A percentile compares a stretch with the other conserved stretches of the same genome.
phyloP scores from a whole-genome alignment of 2,888 invertebrate genomes.

The Ichneumoninae sp. region DNA sequence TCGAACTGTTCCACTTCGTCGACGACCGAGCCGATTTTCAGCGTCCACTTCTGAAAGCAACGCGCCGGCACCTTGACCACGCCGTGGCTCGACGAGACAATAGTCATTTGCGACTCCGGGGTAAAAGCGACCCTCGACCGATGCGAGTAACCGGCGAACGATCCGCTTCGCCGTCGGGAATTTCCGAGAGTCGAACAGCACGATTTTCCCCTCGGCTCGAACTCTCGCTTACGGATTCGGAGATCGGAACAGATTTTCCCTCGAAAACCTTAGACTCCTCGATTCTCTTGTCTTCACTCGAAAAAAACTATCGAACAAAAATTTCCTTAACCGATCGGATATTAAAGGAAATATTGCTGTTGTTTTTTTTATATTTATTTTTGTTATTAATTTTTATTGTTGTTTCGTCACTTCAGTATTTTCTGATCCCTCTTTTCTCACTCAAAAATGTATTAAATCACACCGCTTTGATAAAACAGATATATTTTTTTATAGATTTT shows the following conservation, averaged over 20 bases:
- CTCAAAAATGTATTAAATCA: neutral
- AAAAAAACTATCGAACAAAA: slow-evolving; percentile 1
- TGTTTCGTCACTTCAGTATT: neutral
- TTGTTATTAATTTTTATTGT: neutral
- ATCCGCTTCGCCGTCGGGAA: slow-evolving; percentile 29
- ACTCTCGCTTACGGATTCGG: neutral
- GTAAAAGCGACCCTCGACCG: slow-evolving; percentile 33
- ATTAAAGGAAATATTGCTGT: slow-evolving; percentile 33
- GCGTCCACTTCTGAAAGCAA: slow-evolving; percentile 38
- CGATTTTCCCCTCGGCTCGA: slow-evolving; percentile 8
- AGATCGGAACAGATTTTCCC: slow-evolving; percentile 39
- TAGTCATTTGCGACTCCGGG: slow-evolving; percentile 49
- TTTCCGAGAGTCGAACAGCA: slow-evolving; percentile 17
- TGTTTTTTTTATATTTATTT: neutral
- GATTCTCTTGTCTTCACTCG: neutral
- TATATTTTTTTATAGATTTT: neutral
- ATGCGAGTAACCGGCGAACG: slow-evolving; percentile 7
- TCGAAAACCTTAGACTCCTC: slow-evolving; percentile 27
- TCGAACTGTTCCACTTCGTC: slow-evolving; percentile 40
- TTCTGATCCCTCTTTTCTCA: neutral
- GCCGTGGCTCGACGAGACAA: slow-evolving; percentile 28
- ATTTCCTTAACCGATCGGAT: neutral
- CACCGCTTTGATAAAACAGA: neutral
- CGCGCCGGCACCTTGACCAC: slow-evolving; percentile 28
- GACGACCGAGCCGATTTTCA: slow-evolving; percentile 35